A percentile compares a stretch with the other conserved stretches of the same genome.
These are phyloP conservation scores for Boloria selene DNA, from an alignment of 2,888 invertebrate species.

Conservation along the genomic window DNA sequence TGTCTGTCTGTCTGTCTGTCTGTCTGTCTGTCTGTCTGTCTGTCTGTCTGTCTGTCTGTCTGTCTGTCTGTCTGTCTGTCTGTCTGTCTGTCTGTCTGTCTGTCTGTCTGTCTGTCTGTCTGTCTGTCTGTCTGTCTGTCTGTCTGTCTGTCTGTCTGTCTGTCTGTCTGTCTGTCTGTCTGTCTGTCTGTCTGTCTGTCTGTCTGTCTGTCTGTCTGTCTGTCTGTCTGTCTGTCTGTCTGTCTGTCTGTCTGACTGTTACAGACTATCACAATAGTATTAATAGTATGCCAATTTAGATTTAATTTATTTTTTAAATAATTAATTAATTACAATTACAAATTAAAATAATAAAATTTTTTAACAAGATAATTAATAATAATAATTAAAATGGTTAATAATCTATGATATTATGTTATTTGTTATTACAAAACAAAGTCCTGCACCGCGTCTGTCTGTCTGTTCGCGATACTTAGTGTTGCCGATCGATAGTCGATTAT, in stretches of 20 bases:
- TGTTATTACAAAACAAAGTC: no score
- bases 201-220: not conserved
- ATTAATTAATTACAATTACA: no score
- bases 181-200: slow-evolving; percentile 1
- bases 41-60: not conserved
- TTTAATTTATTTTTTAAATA: no score
- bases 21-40: slow-evolving; percentile 1
- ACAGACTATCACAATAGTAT: no score
- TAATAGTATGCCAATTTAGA: no score
- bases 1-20: not conserved
- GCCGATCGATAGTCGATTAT: no score
- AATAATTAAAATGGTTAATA: no score
- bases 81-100: not conserved
- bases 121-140: slow-evolving; percentile 1
- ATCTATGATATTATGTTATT: no score
- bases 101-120: not conserved
- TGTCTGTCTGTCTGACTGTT: slow-evolving; percentile 4
- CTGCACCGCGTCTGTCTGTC: no score
- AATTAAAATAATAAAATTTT: no score
- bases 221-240: not conserved
- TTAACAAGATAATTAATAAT: no score
- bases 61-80: not conserved
- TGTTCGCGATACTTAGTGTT: no score
- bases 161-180: slow-evolving; percentile 1
- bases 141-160: slow-evolving; percentile 1